Percentiles rank a stretch among this genome's conserved stretches.
phyloP scores from a whole-genome alignment of 2,797 vertebrate genomes.

The Cygnus olor region DNA sequence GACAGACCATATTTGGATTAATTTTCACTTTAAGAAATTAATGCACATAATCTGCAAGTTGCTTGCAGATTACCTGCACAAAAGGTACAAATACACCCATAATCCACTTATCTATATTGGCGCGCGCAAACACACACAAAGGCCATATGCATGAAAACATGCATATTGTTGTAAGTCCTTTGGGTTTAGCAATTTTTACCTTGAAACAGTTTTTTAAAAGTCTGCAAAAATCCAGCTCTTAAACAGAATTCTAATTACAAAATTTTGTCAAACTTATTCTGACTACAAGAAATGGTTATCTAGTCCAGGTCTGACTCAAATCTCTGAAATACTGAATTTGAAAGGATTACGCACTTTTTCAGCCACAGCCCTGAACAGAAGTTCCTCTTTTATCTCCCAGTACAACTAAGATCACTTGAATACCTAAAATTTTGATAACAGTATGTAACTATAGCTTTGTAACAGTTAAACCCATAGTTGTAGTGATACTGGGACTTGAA shows the following conservation, averaged over 20 bases:
- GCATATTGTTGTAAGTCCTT: neutral
- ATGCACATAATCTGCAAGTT: neutral
- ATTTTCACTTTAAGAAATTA: neutral
- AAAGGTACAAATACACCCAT: neutral
- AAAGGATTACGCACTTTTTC: conserved; percentile 20
- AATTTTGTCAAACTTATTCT: neutral
- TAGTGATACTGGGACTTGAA: neutral
- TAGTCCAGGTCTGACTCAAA: neutral
- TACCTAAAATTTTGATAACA: neutral
- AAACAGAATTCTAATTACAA: neutral
- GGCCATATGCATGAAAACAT: neutral
- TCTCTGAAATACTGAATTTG: neutral
- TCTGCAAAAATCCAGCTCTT: neutral
- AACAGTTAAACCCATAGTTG: neutral
- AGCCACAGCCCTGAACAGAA: neutral
- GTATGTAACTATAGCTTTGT: neutral
- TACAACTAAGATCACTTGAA: neutral
- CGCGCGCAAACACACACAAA: neutral
- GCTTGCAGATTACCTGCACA: neutral
- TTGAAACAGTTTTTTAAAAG: neutral
- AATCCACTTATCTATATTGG: neutral
- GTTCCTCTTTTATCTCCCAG: neutral
- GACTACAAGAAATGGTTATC: neutral
- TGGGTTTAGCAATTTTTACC: neutral
- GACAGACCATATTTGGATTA: neutral